Base-by-base conservation (phyloP, 2,888 invertebrate species). In the Heliconius ethilla region DNA sequence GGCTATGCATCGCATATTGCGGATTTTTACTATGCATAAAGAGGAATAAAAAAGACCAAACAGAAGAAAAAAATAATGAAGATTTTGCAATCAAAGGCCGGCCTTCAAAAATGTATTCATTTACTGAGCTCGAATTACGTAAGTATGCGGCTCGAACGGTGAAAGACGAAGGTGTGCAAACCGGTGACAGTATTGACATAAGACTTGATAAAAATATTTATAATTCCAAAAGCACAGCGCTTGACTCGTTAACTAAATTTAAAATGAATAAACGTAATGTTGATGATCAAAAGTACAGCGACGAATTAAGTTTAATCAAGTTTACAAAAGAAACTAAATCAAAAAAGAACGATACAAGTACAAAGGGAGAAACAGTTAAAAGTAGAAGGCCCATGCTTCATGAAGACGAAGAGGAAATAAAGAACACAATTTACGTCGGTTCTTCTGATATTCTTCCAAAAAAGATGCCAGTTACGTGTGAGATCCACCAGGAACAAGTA, bases 101-200 rank as follows among this genome's bases (percentile, higher is more conserved):
- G 9, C 81, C 70, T 83, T 83, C 78, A 63, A 80, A 82, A 80
- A 82, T 82, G 65, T 90, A 82, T 80, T 90, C 91, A 2, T 93
- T 90, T 81, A 84, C 89, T 13, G 86, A 91, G 82, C 76, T 87
- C 25, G 92, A 92, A 82, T 83, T 93, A 78, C 80, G 80, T 27
- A 90, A 88, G 84, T 87, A 89, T 75, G 79, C 82, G 55, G 66
- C 6, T 11, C 69, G 15, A 40, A 81, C 1, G 62, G 70, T 37
- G 10, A 81, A 59, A 75, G 89, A 92, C 65, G 85, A 79, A 66
- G 86, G 83, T 7, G 87, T 91, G 2, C 94, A 94, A 87, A 93
- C 94, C 0, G 90, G 89, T 51, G 86, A 86, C 5, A 91, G 91
- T 82, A 85, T 92, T 77, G 89, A 90, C 3, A 22, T 27, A 83